Base-by-base conservation (phyloP, 2,113 vertebrate species). In the Barnardius zonarius region DNA sequence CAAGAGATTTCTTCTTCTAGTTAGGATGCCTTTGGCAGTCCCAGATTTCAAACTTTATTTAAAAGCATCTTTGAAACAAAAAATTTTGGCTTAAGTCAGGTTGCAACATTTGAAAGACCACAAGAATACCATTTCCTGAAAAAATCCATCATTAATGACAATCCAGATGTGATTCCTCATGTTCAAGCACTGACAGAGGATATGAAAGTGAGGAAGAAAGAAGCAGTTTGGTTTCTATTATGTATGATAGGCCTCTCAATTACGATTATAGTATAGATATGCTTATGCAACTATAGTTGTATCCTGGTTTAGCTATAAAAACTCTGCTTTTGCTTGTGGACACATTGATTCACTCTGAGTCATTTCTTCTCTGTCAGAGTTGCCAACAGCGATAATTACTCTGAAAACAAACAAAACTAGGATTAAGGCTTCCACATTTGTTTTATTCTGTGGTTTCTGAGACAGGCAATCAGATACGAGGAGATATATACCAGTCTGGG, bases 331-430 rank as follows among this genome's bases (percentile, higher is more conserved):
- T 84, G 59, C 76, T 93, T 68, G 72, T 92, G 86, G 91, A 91
- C 69, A 59, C 93, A 95, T 43, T 93, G 79, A 93, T 95, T 93
- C 85, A 54, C 75, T 91, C 75, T 94, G 95, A 95, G 82, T 96
- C 87, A 96, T 76, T 93, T 62, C 82, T 96, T 92, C 68, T 92
- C 91, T 90, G 77, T 90, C 66, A 77, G 80, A 94, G 41, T 72
- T 84, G 79, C 76, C 95, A 96, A 43, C 69, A 94, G 54, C 0
- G 1, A 82, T 82, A 95, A 95, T 86, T 88, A 88, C 76, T 76
- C 87, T 93, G 41, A 88, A 94, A 96, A 91, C 80, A 96, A 96
- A 85, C 44, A 94, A 68, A 93, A 33, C 61, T 76, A 44, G 44
- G 57, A 77, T 86, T 75, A 84, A 91, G 72, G 81, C 86, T 86